Conservation (phyloP, 1,140 invertebrate species). For the Rhynchophorus ferrugineus region DNA sequence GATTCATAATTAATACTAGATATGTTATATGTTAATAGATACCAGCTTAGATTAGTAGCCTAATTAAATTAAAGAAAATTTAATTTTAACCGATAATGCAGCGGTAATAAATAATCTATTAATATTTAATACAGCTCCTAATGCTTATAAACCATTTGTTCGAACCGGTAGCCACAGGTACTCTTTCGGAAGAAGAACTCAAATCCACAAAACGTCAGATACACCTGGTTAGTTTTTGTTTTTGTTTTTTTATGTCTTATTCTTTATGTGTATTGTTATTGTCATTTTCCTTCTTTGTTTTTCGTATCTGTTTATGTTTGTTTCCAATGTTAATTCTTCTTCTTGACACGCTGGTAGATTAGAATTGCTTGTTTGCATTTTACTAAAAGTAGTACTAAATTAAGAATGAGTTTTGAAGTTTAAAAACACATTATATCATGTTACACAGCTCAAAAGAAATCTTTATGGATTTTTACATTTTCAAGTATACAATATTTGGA, state of each 20-base stretch:
- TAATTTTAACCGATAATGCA: too few species aligned
- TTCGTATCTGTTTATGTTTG: not conserved
- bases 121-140: slow-evolving; percentile 34
- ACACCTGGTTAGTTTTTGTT: slow-evolving; percentile 46
- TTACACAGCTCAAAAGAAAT: too few species aligned
- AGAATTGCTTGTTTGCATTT: too few species aligned
- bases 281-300: not conserved
- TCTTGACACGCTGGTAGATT: too few species aligned
- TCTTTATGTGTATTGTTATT: not conserved
- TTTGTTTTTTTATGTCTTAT: slow-evolving; percentile 10
- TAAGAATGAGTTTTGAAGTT: too few species aligned
- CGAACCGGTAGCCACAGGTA: slow-evolving; percentile 50
- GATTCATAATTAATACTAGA: not conserved
- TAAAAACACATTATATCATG: too few species aligned
- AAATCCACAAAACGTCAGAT: slow-evolving; percentile 46
- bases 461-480: too few species aligned
- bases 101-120: too few species aligned
- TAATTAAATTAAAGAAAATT: slow-evolving; percentile 15
- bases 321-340: not conserved
- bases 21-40: too few species aligned
- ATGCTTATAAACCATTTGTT: slow-evolving; percentile 40
- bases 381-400: too few species aligned
- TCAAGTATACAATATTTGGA: too few species aligned
- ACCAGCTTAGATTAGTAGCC: too few species aligned
- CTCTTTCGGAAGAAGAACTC: slow-evolving; percentile 55